phyloP scores from a whole-genome alignment of 2,888 invertebrate genomes.

The Macrophya alboannulata region DNA sequence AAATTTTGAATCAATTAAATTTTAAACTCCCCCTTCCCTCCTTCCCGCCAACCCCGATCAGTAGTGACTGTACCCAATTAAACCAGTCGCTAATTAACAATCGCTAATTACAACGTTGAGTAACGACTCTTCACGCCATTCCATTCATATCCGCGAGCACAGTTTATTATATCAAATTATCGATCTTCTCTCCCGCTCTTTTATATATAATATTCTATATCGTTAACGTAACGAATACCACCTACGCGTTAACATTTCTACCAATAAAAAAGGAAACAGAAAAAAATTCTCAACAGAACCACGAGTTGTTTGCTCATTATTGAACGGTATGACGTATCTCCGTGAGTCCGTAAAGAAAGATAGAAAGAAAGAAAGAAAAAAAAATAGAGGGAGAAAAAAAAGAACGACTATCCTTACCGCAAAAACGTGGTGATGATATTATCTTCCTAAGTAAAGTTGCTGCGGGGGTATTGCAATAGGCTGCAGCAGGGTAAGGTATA shows the following conservation, averaged over 20 bases:
- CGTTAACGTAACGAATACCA: not conserved
- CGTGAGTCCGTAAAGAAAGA: too few relatives aligned
- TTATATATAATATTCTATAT: not conserved
- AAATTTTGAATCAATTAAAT: conserved; percentile 3
- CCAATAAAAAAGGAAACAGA: not conserved
- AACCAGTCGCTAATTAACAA: conserved; percentile 31
- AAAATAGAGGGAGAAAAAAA: not conserved
- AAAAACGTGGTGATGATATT: conserved; percentile 15
- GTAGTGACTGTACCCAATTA: conserved; percentile 23
- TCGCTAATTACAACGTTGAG: conserved; percentile 43
- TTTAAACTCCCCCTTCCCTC: not conserved
- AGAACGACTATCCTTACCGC: not conserved
- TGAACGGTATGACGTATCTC: not conserved
- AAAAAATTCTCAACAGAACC: not conserved
- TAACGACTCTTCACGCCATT: conserved; percentile 35
- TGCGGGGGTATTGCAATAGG: not conserved
- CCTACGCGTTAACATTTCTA: not conserved
- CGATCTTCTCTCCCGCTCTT: not conserved
- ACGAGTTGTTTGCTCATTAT: not conserved
- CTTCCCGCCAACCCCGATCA: conserved; percentile 22
- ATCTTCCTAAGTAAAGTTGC: not conserved
- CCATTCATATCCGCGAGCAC: not conserved
- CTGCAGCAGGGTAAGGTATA: not conserved
- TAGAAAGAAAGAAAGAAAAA: too few relatives aligned
- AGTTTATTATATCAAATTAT: conserved; percentile 2